Evolutionary conservation across 1,140 invertebrate species (phyloP), one percentile per base, ranked within the genome.

Genomic region (Chrysopa pallens): DNA sequence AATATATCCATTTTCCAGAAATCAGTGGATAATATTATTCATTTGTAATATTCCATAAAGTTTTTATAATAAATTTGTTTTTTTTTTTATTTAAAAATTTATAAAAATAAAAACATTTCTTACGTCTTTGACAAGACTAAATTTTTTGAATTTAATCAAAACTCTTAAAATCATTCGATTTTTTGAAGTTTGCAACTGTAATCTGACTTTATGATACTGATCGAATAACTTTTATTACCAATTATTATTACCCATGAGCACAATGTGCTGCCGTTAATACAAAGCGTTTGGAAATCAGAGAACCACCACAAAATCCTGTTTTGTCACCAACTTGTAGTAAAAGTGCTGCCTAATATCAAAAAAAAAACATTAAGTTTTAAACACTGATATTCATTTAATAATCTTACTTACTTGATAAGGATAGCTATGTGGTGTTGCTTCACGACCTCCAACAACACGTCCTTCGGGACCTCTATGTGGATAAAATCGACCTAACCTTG

Each of bases 231-330:
- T 23, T n/a, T n/a, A n/a, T n/a, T 23, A 23, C 17, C 2, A 38
- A 15, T 38, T 17, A n/a, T 39, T 13, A 40, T 44, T 49, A 51
- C 50, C 12, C 42, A 13, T 29, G 33, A 29, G 51, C 58, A 45
- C 70, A 72, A 52, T 83, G 79, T 31, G 74, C 74, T 6, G 74
- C 76, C 2, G 77, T 81, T 6, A 81, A 54, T 7, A 80, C 70
- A 8, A 75, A 69, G 33, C 59, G 60, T 9, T 64, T 59, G 44
- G 76, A 72, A 45, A 83, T 77, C 2, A 83, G 51, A 6, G 77
- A 65, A 13, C 72, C 78, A 3, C 78, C 79, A 49, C 78, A 80
- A 49, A 73, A 70, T 45, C 64, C 64, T 28, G 59, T 60, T 7
- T 58, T 56, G 14, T 55, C 40, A n/a, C 9, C 9, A 36, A n/a